Percentiles rank a stretch among this genome's conserved stretches.
phyloP scores from a whole-genome alignment of 64 coral and sea anemone genomes.

The Pocillopora damicornis region DNA sequence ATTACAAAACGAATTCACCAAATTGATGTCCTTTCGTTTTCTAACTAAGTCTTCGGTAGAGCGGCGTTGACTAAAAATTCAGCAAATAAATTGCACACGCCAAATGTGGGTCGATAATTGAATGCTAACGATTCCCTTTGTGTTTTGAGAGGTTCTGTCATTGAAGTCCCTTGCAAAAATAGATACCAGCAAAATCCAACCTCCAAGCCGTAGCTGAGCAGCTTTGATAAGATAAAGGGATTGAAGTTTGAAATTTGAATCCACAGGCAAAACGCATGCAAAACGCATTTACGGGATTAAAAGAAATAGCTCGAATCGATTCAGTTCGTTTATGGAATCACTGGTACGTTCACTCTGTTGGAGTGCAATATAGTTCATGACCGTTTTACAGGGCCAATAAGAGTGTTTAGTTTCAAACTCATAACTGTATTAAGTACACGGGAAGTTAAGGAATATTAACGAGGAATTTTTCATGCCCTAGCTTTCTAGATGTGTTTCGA shows the following conservation, averaged over 20 bases:
- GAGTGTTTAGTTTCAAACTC: neutral
- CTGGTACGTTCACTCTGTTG: neutral
- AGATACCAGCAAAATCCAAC: conserved; percentile 24
- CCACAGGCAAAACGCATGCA: neutral
- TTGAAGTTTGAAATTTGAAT: neutral
- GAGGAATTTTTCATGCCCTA: conserved; percentile 9
- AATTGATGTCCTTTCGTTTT: neutral
- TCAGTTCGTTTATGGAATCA: neutral
- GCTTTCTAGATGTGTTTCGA: neutral
- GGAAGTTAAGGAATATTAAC: neutral
- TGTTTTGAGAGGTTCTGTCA: conserved; percentile 2
- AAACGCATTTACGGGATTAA: neutral
- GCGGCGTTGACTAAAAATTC: neutral
- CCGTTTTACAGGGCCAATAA: neutral
- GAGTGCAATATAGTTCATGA: neutral
- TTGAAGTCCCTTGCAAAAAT: neutral
- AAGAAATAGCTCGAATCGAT: neutral
- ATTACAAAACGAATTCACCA: too few relatives aligned
- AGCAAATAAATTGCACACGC: neutral
- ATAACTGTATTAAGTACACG: neutral
- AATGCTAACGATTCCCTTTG: conserved; percentile 23
- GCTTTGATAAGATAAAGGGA: conserved; percentile 25
- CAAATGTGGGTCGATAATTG: conserved; percentile 1
- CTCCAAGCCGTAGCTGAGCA: neutral
- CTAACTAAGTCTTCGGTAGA: neutral